Evolutionary conservation across 64 coral and sea anemone species (phyloP).

Genomic region (Cladopsammia gracilis): DNA sequence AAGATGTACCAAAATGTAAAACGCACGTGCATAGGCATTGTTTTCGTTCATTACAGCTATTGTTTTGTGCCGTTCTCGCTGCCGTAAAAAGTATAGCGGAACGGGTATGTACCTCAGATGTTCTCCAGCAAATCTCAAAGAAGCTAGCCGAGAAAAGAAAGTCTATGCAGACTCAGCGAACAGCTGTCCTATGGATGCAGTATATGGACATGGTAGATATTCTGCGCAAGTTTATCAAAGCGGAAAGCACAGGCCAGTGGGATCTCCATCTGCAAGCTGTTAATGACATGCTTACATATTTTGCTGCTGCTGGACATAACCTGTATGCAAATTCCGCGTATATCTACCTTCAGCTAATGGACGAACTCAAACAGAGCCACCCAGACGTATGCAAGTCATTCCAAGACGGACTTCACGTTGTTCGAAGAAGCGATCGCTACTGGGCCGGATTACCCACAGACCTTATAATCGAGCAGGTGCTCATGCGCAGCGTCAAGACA

Average conservation of each 20-base stretch:
- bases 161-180: too few relatives aligned
- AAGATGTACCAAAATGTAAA: too few relatives aligned
- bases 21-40: too few relatives aligned
- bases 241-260: constrained; percentile 20
- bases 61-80: too few relatives aligned
- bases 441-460: constrained; percentile 40
- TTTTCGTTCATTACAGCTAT: too few relatives aligned
- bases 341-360: constrained; percentile 23
- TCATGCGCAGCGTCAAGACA: constrained; percentile 40
- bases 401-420: constrained; percentile 11
- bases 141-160: too few relatives aligned
- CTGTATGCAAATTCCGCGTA: neutral
- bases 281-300: constrained; percentile 15
- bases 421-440: constrained; percentile 13
- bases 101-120: too few relatives aligned
- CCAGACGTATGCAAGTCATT: constrained; percentile 27
- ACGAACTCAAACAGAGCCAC: neutral
- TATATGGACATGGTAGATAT: constrained; percentile 44
- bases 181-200: constrained; percentile 17
- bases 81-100: too few relatives aligned
- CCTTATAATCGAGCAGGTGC: constrained; percentile 43
- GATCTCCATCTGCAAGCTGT: constrained; percentile 33
- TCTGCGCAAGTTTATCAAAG: constrained; percentile 23
- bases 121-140: too few relatives aligned
- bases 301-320: constrained; percentile 10